Percentiles rank a stretch among this genome's conserved stretches.
phyloP scores from a whole-genome alignment of 2,888 invertebrate species.

The Drosophila eohydei region DNA sequence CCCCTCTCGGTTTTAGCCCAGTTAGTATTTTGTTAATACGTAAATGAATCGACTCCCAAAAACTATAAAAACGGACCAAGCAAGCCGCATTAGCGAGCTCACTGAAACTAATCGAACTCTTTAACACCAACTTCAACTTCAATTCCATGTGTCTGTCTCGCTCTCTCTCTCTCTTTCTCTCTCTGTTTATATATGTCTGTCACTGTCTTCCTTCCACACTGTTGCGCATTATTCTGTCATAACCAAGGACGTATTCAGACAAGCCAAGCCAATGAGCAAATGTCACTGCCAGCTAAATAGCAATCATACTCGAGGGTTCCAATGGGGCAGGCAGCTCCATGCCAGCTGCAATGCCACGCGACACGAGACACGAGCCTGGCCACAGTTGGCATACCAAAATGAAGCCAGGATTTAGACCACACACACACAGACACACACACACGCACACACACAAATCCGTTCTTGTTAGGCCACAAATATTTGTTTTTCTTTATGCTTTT shows the following conservation, averaged over 20 bases:
- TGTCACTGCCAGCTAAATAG: constrained; percentile 64
- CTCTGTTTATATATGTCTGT: not conserved
- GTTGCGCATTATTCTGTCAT: not conserved
- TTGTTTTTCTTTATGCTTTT: not conserved
- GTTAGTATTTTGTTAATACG: constrained; percentile 19
- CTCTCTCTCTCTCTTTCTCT: not conserved
- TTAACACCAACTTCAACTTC: not conserved
- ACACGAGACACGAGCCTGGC: constrained; percentile 3
- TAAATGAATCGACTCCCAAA: not conserved
- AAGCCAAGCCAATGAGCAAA: constrained; percentile 68
- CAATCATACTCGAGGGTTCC: constrained; percentile 23
- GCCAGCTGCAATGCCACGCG: constrained; percentile 41
- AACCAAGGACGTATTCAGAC: constrained; percentile 33
- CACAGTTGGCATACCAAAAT: constrained; percentile 17
- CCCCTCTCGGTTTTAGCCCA: constrained; percentile 3
- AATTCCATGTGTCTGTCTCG: not conserved
- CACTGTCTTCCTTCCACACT: constrained; percentile 3
- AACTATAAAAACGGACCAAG: constrained; percentile 51
- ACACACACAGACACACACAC: constrained; percentile 4
- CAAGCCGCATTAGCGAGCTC: constrained; percentile 23
- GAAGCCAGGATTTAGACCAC: constrained; percentile 6
- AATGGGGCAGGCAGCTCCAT: constrained; percentile 6
- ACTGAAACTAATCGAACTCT: not conserved
- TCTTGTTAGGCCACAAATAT: constrained; percentile 24
- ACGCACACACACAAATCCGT: not conserved